Percentiles rank a stretch among this genome's conserved stretches.
These are phyloP conservation scores for Nansenia antarctica DNA, from an alignment of 2,113 vertebrate genomes.

Conservation along the genomic window DNA sequence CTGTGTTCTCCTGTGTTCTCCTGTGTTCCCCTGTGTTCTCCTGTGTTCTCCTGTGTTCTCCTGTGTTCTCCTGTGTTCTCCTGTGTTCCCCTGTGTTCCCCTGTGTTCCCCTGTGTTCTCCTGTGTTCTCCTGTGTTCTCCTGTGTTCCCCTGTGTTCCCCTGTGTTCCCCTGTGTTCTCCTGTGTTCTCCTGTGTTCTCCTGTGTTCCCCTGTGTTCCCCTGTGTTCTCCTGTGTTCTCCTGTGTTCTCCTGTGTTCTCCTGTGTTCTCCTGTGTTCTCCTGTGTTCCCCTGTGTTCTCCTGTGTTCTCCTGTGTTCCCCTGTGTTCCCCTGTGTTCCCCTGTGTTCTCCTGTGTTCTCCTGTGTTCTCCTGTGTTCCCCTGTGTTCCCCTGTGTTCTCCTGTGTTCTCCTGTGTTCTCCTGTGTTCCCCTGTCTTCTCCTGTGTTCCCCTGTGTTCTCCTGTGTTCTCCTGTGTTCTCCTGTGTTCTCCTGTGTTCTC, in stretches of 20 bases:
- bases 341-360: not conserved
- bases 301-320: not conserved
- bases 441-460: not conserved
- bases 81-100: not conserved
- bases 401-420: not conserved
- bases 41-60: not conserved
- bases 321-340: not conserved
- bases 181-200: not conserved
- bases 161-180: not conserved
- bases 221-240: not conserved
- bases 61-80: not conserved
- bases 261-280: constrained; percentile 42
- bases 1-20: not conserved
- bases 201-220: not conserved
- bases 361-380: not conserved
- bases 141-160: not conserved
- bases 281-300: not conserved
- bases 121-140: not conserved
- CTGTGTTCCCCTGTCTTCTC: constrained; percentile 40
- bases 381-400: not conserved
- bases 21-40: not conserved
- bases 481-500: not conserved
- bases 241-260: not conserved
- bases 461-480: not conserved
- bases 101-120: constrained; percentile 42